phyloP scores from a whole-genome alignment of 1,140 invertebrate species.

The Acromyrmex heyeri region DNA sequence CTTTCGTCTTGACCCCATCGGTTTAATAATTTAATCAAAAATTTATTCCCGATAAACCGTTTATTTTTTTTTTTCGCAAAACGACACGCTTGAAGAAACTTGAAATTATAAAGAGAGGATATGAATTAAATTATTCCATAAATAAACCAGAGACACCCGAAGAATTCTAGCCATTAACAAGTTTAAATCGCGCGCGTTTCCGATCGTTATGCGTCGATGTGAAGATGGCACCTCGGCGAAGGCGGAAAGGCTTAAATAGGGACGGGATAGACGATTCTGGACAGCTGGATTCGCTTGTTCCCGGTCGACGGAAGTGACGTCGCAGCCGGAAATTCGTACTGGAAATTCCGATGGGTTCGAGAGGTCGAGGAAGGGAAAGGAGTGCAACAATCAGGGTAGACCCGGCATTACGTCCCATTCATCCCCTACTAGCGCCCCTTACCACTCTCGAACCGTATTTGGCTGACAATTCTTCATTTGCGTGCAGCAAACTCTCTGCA shows the following conservation, averaged over 20 bases:
- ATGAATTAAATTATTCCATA: slow-evolving; percentile 32
- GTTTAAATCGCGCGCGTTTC: slow-evolving; percentile 61
- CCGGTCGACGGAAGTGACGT: slow-evolving; percentile 82
- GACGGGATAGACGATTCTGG: slow-evolving; percentile 56
- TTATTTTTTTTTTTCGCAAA: neutral
- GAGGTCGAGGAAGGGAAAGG: slow-evolving; percentile 77
- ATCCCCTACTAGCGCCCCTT: slow-evolving; percentile 78
- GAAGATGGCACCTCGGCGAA: slow-evolving; percentile 43
- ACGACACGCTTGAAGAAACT: neutral
- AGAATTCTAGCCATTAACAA: slow-evolving; percentile 14
- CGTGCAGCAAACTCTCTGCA: slow-evolving; percentile 82
- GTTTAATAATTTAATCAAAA: slow-evolving; percentile 19
- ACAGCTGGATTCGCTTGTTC: slow-evolving; percentile 79
- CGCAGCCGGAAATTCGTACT: slow-evolving; percentile 84
- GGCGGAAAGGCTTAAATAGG: slow-evolving; percentile 57
- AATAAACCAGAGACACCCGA: neutral
- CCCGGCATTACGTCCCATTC: slow-evolving; percentile 86
- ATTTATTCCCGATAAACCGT: neutral
- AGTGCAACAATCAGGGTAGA: slow-evolving; percentile 85
- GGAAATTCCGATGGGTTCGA: slow-evolving; percentile 84
- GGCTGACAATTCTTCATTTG: slow-evolving; percentile 87
- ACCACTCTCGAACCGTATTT: slow-evolving; percentile 80
- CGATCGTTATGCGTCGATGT: slow-evolving; percentile 45
- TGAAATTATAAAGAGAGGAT: neutral
- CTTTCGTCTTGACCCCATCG: slow-evolving; percentile 5